phyloP scores from a whole-genome alignment of 2,113 vertebrate genomes.

The Cepphus grylle region DNA sequence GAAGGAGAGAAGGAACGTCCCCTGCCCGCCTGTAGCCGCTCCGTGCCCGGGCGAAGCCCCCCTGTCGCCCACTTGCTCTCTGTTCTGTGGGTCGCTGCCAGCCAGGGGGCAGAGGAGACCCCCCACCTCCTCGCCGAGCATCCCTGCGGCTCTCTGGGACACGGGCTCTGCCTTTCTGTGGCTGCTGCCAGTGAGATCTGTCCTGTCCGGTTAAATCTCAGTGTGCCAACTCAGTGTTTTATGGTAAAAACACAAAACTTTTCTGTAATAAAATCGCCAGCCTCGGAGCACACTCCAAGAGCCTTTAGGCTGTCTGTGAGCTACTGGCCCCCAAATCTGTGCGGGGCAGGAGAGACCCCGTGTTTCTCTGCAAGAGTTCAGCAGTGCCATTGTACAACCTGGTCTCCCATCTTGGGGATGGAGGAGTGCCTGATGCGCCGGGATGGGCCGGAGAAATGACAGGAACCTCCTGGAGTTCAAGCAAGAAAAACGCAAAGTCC shows the following conservation, averaged over 20 bases:
- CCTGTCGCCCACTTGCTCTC: not conserved
- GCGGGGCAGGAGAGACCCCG: not conserved
- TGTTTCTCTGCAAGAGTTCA: not conserved
- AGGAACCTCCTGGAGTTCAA: not conserved
- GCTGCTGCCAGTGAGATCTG: not conserved
- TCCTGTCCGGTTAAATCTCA: not conserved
- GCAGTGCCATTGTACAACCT: not conserved
- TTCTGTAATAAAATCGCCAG: not conserved
- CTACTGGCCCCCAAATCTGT: accelerated
- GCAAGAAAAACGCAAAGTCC: not conserved
- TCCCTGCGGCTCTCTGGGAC: not conserved
- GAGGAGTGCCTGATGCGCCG: not conserved
- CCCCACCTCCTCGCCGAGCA: not conserved
- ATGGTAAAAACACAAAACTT: not conserved
- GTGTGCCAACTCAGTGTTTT: not conserved
- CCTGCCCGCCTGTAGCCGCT: not conserved
- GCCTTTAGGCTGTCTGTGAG: not conserved
- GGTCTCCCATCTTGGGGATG: not conserved
- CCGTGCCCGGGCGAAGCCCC: no score
- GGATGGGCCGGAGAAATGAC: not conserved
- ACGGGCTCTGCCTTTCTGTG: not conserved
- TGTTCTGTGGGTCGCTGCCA: not conserved
- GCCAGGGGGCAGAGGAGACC: not conserved
- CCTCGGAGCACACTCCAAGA: not conserved
- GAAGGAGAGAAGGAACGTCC: not conserved